phyloP scores from a whole-genome alignment of 2,113 vertebrate species.

The Pachyramphus minor region DNA sequence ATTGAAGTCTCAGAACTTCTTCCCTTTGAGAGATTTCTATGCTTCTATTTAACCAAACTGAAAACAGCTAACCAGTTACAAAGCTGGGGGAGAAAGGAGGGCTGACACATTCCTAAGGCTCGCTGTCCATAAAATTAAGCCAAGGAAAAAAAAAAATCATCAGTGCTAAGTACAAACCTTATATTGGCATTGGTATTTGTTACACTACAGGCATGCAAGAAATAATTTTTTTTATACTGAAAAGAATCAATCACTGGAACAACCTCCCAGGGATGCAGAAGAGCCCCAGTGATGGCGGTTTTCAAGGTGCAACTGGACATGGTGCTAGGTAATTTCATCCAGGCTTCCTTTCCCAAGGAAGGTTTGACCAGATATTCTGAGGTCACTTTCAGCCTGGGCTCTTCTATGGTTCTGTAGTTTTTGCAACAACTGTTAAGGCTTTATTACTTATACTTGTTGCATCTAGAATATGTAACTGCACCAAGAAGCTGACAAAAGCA shows the following conservation, averaged over 20 bases:
- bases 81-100: neutral
- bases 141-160: neutral
- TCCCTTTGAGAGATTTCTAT: neutral
- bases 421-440: neutral
- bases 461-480: neutral
- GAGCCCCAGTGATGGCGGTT: neutral
- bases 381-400: neutral
- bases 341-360: neutral
- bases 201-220: neutral
- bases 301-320: neutral
- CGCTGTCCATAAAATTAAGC: neutral
- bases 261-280: neutral
- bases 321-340: neutral
- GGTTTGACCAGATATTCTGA: neutral
- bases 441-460: neutral
- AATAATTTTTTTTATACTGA: neutral
- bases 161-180: neutral
- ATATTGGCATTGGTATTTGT: neutral
- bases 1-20: neutral
- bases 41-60: neutral
- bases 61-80: neutral
- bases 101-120: neutral
- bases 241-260: neutral
- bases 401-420: neutral
- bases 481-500: neutral